These are phyloP conservation scores for Dipodomys stephensi DNA, from an alignment of 2,113 vertebrate species.

Conservation along the genomic window DNA sequence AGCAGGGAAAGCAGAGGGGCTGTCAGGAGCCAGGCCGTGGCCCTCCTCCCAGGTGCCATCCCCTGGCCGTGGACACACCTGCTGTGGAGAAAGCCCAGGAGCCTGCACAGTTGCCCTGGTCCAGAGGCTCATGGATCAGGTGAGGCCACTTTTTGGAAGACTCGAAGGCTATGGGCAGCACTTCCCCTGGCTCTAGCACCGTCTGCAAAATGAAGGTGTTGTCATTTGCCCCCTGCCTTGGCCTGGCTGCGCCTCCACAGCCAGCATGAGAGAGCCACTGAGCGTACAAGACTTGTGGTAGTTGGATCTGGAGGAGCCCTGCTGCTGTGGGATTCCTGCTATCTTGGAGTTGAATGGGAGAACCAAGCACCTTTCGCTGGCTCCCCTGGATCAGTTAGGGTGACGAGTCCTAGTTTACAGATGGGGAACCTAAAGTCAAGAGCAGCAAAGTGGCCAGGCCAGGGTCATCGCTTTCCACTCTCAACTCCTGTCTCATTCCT, in stretches of 20 bases:
- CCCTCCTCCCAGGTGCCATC: fast-evolving
- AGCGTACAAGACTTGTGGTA: background rate
- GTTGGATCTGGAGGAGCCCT: background rate
- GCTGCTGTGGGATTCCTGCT: background rate
- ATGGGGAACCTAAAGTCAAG: background rate
- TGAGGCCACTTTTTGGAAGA: constrained; percentile 95
- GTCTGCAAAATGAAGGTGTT: constrained; percentile 84
- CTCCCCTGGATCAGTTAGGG: background rate
- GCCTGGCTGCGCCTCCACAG: background rate
- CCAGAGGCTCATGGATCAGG: constrained; percentile 95
- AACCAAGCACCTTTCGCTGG: background rate
- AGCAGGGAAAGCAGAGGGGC: background rate
- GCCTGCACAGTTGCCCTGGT: constrained; percentile 97
- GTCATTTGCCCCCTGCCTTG: background rate
- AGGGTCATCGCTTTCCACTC: background rate
- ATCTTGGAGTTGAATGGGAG: background rate
- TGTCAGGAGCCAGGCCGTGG: background rate
- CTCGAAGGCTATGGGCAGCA: constrained; percentile 91
- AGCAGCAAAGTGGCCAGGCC: background rate
- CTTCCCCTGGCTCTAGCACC: constrained; percentile 90
- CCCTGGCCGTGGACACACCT: constrained; percentile 81
- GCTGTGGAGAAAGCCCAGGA: constrained; percentile 99
- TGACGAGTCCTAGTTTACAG: background rate
- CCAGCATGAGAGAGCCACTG: background rate
- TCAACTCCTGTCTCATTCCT: background rate